Percentiles rank a stretch among this genome's conserved stretches.
Evolutionary conservation across 2,888 invertebrate species (phyloP).

Genomic region (Sclerodermus sp.): DNA sequence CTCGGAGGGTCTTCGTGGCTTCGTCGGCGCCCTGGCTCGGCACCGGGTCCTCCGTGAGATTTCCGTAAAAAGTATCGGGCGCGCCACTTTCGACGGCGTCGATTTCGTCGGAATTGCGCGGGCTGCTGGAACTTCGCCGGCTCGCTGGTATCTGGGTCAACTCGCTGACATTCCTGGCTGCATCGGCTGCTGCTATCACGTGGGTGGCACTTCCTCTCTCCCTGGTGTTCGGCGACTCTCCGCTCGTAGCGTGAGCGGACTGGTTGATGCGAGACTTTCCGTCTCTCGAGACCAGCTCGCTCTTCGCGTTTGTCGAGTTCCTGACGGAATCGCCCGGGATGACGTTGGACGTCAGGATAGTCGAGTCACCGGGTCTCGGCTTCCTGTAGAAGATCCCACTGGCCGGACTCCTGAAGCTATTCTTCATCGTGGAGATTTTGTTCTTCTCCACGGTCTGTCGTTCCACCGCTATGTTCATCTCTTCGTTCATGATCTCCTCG

Average conservation of each 20-base stretch:
- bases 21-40: no score
- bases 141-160: constrained; percentile 33
- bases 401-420: constrained; percentile 31
- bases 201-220: constrained; percentile 33
- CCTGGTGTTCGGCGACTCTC: constrained; percentile 15
- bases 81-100: no score
- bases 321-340: constrained; percentile 22
- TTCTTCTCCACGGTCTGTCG: constrained; percentile 48
- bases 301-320: constrained; percentile 12
- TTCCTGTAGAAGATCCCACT: constrained; percentile 38
- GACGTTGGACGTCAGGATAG: constrained; percentile 40
- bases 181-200: constrained; percentile 12
- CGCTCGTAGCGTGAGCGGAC: constrained; percentile 37
- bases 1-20: no score
- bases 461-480: constrained; percentile 47
- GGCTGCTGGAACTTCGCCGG: constrained; percentile 3
- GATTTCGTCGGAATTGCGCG: no score
- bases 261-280: constrained; percentile 25
- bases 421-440: constrained; percentile 44
- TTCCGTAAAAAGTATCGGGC: no score
- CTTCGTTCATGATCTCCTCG: constrained; percentile 49
- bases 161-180: constrained; percentile 29
- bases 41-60: no score
- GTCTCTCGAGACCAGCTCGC: constrained; percentile 13
- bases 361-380: constrained; percentile 35